A percentile compares a stretch with the other conserved stretches of the same genome.
phyloP scores from a whole-genome alignment of 2,113 vertebrate genomes.

The Sinocyclocheilus anshuiensis region DNA sequence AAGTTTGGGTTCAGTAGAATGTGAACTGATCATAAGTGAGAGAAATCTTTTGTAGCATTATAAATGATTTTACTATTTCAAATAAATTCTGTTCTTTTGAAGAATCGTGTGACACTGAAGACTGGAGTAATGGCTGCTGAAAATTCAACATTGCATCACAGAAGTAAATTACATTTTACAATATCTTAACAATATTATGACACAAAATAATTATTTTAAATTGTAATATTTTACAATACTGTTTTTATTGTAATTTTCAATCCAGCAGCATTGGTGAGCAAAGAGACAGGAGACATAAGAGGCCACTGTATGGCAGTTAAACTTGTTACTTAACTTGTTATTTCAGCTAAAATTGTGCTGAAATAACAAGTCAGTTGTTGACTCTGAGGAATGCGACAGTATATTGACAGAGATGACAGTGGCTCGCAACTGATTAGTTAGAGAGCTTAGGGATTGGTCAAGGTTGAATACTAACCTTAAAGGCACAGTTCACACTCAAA shows the following conservation, averaged over 20 bases:
- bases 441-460: background rate
- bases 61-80: too few species aligned
- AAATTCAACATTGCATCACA: background rate
- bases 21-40: background rate
- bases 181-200: background rate
- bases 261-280: background rate
- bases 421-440: background rate
- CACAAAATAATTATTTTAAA: background rate
- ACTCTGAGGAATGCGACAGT: slow-evolving; percentile 2
- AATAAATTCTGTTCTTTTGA: background rate
- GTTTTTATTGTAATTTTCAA: background rate
- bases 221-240: background rate
- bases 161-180: background rate
- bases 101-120: background rate
- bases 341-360: slow-evolving; percentile 5
- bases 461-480: background rate
- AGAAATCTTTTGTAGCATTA: background rate
- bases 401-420: background rate
- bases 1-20: too few species aligned
- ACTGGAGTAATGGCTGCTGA: background rate
- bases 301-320: slow-evolving; percentile 1
- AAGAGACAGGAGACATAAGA: background rate
- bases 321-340: background rate
- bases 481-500: slow-evolving; percentile 1
- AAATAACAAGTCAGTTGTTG: background rate